These are phyloP conservation scores for Poeciliopsis turrubarensis DNA, from an alignment of 2,113 vertebrate species.

Conservation along the genomic window DNA sequence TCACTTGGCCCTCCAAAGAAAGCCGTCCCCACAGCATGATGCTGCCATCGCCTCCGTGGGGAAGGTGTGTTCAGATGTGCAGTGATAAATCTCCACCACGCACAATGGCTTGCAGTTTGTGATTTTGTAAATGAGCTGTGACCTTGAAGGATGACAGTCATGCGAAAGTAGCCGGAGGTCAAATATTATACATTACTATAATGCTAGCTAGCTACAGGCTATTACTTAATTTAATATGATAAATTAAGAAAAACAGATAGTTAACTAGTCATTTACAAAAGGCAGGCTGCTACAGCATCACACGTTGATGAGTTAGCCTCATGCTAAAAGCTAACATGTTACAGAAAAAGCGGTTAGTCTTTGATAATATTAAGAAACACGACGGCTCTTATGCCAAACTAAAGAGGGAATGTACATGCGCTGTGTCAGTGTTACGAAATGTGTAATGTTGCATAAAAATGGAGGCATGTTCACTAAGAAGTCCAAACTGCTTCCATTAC, in stretches of 20 bases:
- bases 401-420: fast-evolving
- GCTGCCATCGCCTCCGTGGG: not conserved
- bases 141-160: slow-evolving; percentile 53
- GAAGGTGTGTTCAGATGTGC: not conserved
- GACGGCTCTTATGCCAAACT: not conserved
- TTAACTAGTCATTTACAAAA: not conserved
- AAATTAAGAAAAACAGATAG: not conserved
- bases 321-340: not conserved
- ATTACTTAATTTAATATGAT: fast-evolving
- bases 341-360: not conserved
- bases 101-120: not conserved
- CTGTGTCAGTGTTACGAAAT: slow-evolving; percentile 22
- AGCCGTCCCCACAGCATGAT: not conserved
- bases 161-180: not conserved
- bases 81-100: not conserved
- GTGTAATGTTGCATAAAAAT: slow-evolving; percentile 16
- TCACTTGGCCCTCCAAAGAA: not conserved
- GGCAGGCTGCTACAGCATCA: not conserved
- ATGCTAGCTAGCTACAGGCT: fast-evolving
- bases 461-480: not conserved
- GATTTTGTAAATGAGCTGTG: slow-evolving; percentile 14
- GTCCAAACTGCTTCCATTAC: not conserved
- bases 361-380: not conserved
- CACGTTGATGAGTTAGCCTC: not conserved
- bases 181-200: not conserved